These are phyloP conservation scores for Eristalis pertinax DNA, from an alignment of 2,888 invertebrate species.

Conservation along the genomic window DNA sequence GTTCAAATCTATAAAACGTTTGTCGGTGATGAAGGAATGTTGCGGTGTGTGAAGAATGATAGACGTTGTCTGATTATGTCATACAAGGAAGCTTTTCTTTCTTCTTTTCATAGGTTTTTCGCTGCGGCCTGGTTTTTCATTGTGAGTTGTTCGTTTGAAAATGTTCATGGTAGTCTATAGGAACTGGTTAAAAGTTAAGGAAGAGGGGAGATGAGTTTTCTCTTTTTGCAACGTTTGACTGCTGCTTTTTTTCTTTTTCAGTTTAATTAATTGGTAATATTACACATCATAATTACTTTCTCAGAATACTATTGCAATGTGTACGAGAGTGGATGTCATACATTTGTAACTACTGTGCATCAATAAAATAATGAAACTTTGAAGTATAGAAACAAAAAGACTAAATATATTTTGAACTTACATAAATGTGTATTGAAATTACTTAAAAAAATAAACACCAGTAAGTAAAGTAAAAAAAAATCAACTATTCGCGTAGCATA, in stretches of 20 bases:
- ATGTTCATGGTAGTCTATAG: conserved; percentile 46
- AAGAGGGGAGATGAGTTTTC: conserved; percentile 57
- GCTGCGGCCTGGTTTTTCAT: conserved; percentile 47
- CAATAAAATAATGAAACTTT: no score
- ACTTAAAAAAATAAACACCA: no score
- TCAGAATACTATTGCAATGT: conserved; percentile 36
- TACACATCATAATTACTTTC: conserved; percentile 55
- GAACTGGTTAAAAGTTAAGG: conserved; percentile 8
- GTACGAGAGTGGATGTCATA: conserved; percentile 55
- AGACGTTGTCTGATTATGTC: conserved; percentile 75
- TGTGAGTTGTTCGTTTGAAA: conserved; percentile 25
- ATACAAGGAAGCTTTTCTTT: conserved; percentile 77
- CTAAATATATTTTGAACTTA: no score
- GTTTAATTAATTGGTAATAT: conserved; percentile 57
- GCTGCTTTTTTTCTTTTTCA: conserved; percentile 16
- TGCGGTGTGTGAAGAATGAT: conserved; percentile 60
- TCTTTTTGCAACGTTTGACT: conserved; percentile 32
- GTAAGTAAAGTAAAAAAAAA: no score
- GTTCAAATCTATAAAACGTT: conserved; percentile 22
- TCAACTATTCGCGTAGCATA: no score
- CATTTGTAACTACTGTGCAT: neutral
- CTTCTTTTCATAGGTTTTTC: conserved; percentile 63
- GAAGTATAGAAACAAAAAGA: neutral
- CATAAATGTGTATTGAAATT: no score
- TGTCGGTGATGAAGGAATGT: conserved; percentile 24